Base-by-base conservation (phyloP, 2,888 invertebrate genomes). In the Tetropium fuscum region DNA sequence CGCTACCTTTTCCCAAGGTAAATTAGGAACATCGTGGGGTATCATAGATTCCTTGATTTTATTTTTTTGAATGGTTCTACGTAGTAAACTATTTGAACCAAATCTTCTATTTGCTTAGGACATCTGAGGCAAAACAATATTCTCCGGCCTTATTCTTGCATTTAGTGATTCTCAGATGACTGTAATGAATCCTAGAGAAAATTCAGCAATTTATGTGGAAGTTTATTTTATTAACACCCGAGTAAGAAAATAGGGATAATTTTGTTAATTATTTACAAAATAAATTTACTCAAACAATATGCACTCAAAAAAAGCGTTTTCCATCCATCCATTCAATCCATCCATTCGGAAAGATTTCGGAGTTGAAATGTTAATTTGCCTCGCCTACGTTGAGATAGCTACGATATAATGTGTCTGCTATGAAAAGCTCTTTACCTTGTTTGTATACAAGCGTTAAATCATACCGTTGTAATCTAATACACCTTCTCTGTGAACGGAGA, bases 1-100 rank as follows among this genome's bases (percentile, higher is more conserved):
- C 6, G 18, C 51, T 4, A 51, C 41, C 27, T 41, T 51, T 40
- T 51, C 51, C 40, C 51, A 51, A 7, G 41, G 51, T 27, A 53
- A 27, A 53, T 27, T 40, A 25, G 41, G 41, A 2, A 53, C 3
- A 16, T 41, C 27, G 7, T 53, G 40, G 7, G 30, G 16, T 8
- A 38, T 5, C 51, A 51, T 51, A 2, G 30, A 15, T 25, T 53
- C 41, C 10, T 18, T 27, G 6, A 4, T 2, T 41, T 53, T 32
- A 30, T 41, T 51, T 41, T 40, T 51, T n/a, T 10, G 15, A 18
- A 30, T 19, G 11, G 5, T 30, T 32, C 15, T 20, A 30, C 53
- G 43, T 11, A n/a, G 22, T 25, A 18, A 5, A 32, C 43, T 43
- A 19, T 53, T 53, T 20, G 6, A 27, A 53, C 15, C 11, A 6